Percentiles rank a stretch among this genome's conserved stretches.
Conservation (phyloP, 2,113 vertebrate genomes). For the Xiphias gladius region DNA sequence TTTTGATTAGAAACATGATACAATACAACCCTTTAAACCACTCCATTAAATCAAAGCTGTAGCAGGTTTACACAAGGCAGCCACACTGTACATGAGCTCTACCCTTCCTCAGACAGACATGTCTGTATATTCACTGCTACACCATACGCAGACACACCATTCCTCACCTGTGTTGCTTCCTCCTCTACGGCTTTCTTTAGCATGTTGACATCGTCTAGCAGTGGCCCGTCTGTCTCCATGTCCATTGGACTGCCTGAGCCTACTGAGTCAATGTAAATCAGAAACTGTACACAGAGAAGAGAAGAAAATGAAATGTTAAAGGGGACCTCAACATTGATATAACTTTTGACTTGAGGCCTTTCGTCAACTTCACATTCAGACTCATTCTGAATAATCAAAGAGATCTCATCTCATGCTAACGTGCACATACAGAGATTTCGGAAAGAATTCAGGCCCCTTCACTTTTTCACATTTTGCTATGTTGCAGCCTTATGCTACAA, state of each 20-base stretch:
- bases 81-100: background rate
- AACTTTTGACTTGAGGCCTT: background rate
- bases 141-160: background rate
- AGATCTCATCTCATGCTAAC: no score
- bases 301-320: slow-evolving; percentile 3
- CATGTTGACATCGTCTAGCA: slow-evolving; percentile 91
- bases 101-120: background rate
- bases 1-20: background rate
- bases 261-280: slow-evolving; percentile 86
- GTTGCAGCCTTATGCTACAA: no score
- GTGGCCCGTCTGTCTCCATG: slow-evolving; percentile 94
- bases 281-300: slow-evolving; percentile 86
- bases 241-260: slow-evolving; percentile 89
- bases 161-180: slow-evolving; percentile 91
- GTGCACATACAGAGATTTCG: no score
- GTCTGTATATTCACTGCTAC: background rate
- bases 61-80: background rate
- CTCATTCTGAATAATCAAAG: no score
- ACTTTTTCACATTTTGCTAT: no score
- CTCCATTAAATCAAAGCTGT: background rate
- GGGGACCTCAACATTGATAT: background rate
- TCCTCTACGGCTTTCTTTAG: slow-evolving; percentile 92
- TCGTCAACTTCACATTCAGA: no score
- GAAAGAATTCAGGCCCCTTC: no score
- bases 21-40: background rate